Evolutionary conservation across 2,797 vertebrate genomes (phyloP), one percentile per base, ranked within the genome.

Genomic region (Synaphobranchus kaupii): DNA sequence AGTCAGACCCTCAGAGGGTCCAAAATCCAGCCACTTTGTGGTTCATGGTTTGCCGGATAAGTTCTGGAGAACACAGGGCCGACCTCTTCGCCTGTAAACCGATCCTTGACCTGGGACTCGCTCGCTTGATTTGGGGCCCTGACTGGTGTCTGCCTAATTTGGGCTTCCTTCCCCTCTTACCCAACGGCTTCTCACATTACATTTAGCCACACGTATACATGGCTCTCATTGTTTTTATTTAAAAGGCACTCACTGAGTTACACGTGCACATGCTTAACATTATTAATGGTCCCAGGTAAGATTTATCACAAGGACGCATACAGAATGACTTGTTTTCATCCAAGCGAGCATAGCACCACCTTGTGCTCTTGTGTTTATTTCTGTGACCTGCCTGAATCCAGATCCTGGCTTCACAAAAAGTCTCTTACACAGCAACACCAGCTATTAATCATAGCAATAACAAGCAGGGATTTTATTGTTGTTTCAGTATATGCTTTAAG

Each of bases 111-210:
- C 78, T 81, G 44, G 78, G 47, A 48, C 44, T 50, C 78, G 2
- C 7, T 81, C 15, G 47, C 78, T 81, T 25, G 76, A 81, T 81
- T 47, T 81, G 78, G 17, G 78, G 78, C 76, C 76, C 76, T 47
- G 0, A 47, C 39, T 47, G 17, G 39, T 17, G 44, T 48, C 78
- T 48, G 44, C 78, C 78, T 48, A 81, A 25, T 81, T 81, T 81
- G 44, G 78, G 78, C 78, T n/a, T 81, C 22, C 47, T 81, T 78
- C 73, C 78, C 44, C 8, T 78, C 44, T 81, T 81, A n/a, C 78
- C 47, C 78, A 81, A 81, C 20, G n/a, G 78, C 44, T 22, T 48
- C 78, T 81, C 78, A 48, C 78, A 50, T 81, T 48, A 81, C 78
- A 3, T 50, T 78, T n/a, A 81, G 78, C 44, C 44, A 48, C 44